Conservation (phyloP, 2,113 vertebrate genomes). For the Protobothrops mucrosquamatus region DNA sequence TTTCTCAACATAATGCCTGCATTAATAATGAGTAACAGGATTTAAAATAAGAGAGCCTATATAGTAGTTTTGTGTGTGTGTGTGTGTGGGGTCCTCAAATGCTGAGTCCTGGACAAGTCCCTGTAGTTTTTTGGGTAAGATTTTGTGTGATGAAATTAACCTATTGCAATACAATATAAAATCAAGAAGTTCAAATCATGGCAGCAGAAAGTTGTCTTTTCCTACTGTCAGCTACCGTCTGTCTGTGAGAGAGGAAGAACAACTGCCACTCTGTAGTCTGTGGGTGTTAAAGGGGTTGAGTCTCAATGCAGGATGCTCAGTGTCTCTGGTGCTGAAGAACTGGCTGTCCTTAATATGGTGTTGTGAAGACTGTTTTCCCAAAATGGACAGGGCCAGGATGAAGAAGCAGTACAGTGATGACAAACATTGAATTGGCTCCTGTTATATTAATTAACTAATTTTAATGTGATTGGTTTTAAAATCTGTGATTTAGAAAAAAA, state of each 20-base stretch:
- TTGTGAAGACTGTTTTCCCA: not conserved
- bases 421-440: not conserved
- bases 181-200: not conserved
- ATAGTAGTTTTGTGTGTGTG: not conserved
- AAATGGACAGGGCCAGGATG: not conserved
- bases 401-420: not conserved
- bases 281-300: not conserved
- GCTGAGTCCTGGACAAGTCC: not conserved
- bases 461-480: not conserved
- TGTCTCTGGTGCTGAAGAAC: not conserved
- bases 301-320: not conserved
- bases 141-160: not conserved
- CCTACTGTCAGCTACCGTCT: not conserved
- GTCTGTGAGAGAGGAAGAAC: not conserved
- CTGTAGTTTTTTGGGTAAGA: not conserved
- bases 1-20: too few species aligned
- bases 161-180: not conserved
- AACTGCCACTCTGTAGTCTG: not conserved
- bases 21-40: not conserved
- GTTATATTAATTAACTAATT: not conserved
- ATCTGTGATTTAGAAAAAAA: not conserved
- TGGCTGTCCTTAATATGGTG: not conserved
- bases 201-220: not conserved
- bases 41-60: not conserved
- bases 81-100: not conserved